These are phyloP conservation scores for Pollenia angustigena DNA, from an alignment of 2,888 invertebrate genomes.

Conservation along the genomic window DNA sequence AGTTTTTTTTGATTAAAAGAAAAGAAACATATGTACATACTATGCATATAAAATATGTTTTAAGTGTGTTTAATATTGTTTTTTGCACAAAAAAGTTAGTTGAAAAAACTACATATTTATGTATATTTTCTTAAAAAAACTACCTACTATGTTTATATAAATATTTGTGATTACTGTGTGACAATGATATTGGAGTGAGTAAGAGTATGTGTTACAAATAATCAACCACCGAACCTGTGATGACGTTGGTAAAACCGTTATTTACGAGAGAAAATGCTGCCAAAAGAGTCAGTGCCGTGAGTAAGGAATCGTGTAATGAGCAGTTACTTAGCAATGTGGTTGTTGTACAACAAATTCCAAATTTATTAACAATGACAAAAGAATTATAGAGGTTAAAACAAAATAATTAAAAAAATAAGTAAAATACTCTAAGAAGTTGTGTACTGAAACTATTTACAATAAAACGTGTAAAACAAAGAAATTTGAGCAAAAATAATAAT, in stretches of 20 bases:
- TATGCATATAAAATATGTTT: neutral
- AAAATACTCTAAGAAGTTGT: conserved; percentile 8
- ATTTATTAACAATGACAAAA: conserved; percentile 17
- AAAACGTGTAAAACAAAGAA: conserved; percentile 24
- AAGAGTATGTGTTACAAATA: neutral
- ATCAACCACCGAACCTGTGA: conserved; percentile 26
- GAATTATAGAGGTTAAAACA: conserved; percentile 11
- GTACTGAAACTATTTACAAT: conserved; percentile 10
- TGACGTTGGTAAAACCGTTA: conserved; percentile 45
- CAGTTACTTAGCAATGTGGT: conserved; percentile 1
- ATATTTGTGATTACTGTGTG: neutral
- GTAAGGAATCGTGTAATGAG: conserved; percentile 2
- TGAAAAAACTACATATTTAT: neutral
- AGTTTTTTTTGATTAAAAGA: neutral
- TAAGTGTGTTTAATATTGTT: neutral
- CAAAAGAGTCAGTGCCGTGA: neutral
- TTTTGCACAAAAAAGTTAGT: neutral
- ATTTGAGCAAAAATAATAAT: neutral
- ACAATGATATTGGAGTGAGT: conserved; percentile 1
- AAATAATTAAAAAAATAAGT: conserved; percentile 28
- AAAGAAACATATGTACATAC: neutral
- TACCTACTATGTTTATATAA: conserved; percentile 1
- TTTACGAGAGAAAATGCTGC: conserved; percentile 34
- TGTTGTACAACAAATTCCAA: conserved; percentile 28
- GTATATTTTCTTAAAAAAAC: too few species aligned